Evolutionary conservation across 2,797 vertebrate species (phyloP), one percentile per base, ranked within the genome.

Genomic region (Capromys pilorides): DNA sequence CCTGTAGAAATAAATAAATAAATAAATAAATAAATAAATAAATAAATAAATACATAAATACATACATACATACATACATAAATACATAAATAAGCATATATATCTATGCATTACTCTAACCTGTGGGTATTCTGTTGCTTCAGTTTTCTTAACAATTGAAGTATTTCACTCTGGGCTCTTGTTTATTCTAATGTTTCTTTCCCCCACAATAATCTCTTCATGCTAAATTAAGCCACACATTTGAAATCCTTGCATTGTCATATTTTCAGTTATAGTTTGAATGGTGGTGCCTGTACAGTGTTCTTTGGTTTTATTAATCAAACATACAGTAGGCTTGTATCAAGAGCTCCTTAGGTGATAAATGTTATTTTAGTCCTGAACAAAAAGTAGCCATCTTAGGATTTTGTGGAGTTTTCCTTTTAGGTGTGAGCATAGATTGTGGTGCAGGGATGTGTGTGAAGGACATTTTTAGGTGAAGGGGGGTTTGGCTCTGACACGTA

Each of bases 131-230:
- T 81, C n/a, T 51, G 62, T n/a, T 6, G 8, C 16, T 51, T 5
- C 11, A 5, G 22, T 83, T 83, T 84, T 81, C 62, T 93, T 84
- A 57, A 86, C 79, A 88, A 86, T 2, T n/a, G 51, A 95, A 51
- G 36, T 3, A 21, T 24, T 11, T 18, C 31, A 5, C 22, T 82
- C 33, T 87, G 59, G 22, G 26, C 64, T 90, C 64, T 33, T 5
- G 1, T 39, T 75, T n/a, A 41, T 16, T 13, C 36, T 36, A 1
- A 49, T 84, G 19, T 24, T 75, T 75, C 90, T 78, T 69, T 41
- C 13, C 39, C 4, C 59, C 21, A 11, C 62, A 78, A 77, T 28
- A 7, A 77, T 36, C 11, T 61, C 45, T 45, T 8, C 91, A 18
- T 9, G 69, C 31, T 45, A 79, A 61, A 39, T 79, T 41, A 49